These are phyloP conservation scores for Phymorhynchus buccinoides DNA, from an alignment of 1,140 invertebrate genomes.

Conservation along the genomic window DNA sequence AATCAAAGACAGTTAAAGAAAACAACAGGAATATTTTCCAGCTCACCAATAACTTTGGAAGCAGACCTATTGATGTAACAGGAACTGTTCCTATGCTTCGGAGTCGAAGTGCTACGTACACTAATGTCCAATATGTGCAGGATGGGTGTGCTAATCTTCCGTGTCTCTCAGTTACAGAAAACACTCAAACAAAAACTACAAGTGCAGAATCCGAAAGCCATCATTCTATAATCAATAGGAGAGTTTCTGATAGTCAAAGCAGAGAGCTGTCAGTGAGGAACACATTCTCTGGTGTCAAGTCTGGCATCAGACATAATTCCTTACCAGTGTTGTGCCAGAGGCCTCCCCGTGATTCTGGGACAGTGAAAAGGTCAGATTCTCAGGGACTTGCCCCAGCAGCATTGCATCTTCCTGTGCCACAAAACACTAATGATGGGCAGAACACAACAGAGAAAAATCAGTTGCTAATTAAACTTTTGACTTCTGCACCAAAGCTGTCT, in stretches of 20 bases:
- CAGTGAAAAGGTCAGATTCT: not conserved
- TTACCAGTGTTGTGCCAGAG: not conserved
- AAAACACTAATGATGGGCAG: not conserved
- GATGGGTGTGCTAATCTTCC: not conserved
- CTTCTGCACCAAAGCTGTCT: not conserved
- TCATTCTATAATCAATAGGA: not conserved
- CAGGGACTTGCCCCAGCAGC: not conserved
- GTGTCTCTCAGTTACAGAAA: not conserved
- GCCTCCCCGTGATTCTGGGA: not conserved
- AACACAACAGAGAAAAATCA: not conserved
- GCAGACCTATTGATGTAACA: not conserved
- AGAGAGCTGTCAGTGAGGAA: not conserved
- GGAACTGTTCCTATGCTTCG: not conserved
- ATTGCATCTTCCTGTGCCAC: not conserved
- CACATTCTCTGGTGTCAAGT: not conserved
- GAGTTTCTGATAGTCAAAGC: not conserved
- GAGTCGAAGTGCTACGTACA: not conserved
- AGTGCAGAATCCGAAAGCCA: not conserved
- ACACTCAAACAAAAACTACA: not conserved
- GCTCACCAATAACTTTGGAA: not conserved
- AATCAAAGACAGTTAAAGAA: not conserved
- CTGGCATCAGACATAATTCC: not conserved
- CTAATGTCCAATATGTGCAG: not conserved
- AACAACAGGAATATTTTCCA: not conserved
- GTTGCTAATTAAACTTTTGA: not conserved